phyloP scores from a whole-genome alignment of 2,888 invertebrate species.

The Biston stratarius region DNA sequence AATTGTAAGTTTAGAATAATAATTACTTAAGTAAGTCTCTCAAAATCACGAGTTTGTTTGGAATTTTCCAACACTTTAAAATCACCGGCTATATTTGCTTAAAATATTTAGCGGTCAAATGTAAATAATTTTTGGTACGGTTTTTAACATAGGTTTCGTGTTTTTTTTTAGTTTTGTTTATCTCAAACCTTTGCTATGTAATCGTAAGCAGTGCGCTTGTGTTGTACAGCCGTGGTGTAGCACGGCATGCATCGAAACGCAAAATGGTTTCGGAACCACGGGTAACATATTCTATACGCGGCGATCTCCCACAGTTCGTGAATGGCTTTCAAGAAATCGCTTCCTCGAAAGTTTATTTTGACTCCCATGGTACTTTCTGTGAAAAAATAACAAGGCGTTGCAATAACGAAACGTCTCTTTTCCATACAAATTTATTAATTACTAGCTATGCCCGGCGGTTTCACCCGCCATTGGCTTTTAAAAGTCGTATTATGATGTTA shows the following conservation, averaged over 20 bases:
- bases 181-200: neutral
- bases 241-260: neutral
- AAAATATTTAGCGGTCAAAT: too few relatives aligned
- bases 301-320: constrained; percentile 42
- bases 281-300: constrained; percentile 14
- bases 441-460: too few relatives aligned
- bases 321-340: constrained; percentile 47
- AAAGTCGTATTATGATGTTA: too few relatives aligned
- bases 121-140: too few relatives aligned
- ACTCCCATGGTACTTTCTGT: constrained; percentile 52
- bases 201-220: neutral
- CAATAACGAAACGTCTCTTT: neutral
- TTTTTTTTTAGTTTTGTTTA: too few relatives aligned
- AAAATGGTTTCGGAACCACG: constrained; percentile 11
- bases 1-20: too few relatives aligned
- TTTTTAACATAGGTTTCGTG: too few relatives aligned
- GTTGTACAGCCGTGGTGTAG: neutral
- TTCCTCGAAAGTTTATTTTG: constrained; percentile 44
- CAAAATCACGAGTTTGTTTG: too few relatives aligned
- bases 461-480: too few relatives aligned
- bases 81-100: too few relatives aligned
- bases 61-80: too few relatives aligned
- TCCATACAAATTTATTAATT: neutral
- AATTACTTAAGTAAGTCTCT: too few relatives aligned
- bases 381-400: neutral